phyloP scores from a whole-genome alignment of 2,888 invertebrate genomes.

The Deroplatys truncata region DNA sequence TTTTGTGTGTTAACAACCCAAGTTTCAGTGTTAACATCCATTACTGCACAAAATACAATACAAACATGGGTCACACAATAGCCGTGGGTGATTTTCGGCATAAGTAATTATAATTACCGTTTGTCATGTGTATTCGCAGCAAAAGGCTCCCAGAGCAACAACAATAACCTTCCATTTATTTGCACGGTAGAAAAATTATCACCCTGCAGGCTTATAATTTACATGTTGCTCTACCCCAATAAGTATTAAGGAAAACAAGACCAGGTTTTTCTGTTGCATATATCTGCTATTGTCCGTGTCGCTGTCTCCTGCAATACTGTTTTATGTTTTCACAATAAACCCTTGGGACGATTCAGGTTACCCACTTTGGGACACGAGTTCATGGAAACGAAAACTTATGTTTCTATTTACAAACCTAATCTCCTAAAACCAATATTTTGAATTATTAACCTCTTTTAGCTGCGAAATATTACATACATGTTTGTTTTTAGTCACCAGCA shows the following conservation, averaged over 20 bases:
- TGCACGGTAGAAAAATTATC: not conserved
- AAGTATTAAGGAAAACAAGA: not conserved
- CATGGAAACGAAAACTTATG: too few relatives aligned
- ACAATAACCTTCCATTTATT: not conserved
- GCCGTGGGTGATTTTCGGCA: not conserved
- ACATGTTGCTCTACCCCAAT: not conserved
- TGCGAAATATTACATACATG: too few relatives aligned
- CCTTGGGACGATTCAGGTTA: too few relatives aligned
- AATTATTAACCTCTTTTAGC: too few relatives aligned
- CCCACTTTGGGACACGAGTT: too few relatives aligned
- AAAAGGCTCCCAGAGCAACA: not conserved
- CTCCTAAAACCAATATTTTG: too few relatives aligned
- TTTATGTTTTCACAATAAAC: not conserved
- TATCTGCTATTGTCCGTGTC: not conserved
- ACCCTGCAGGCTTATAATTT: not conserved
- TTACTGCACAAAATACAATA: not conserved
- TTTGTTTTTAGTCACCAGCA: too few relatives aligned
- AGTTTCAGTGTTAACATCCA: not conserved
- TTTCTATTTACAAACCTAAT: too few relatives aligned
- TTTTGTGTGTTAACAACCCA: not conserved
- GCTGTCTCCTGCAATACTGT: not conserved
- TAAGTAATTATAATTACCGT: not conserved
- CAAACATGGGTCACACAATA: not conserved
- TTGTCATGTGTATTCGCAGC: not conserved
- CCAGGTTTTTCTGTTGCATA: not conserved